Evolutionary conservation across 2,797 vertebrate species (phyloP), one percentile per base, ranked within the genome.

Genomic region (Passerculus sandwichensis): DNA sequence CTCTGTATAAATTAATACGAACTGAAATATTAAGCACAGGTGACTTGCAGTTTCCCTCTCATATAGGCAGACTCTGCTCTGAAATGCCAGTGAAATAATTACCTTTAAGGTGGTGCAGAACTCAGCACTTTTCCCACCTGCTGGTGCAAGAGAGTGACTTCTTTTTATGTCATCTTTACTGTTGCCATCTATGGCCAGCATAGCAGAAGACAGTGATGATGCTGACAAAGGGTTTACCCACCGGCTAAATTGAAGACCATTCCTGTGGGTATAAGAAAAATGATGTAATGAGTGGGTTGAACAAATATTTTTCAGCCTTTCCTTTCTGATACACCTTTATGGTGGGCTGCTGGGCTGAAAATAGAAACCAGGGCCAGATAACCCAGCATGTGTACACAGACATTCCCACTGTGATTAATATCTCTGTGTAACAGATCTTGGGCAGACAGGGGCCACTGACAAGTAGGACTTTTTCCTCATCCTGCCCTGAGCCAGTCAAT

Each of bases 21-120:
- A 70, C 48, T 65, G 61, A 88, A 59, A 81, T 93, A 91, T 92
- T 91, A 96, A 94, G 82, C 76, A 93, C 85, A 93, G 83, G 73
- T 89, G 87, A 95, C 89, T 91, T 92, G 62, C 44, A 84, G 18
- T 89, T 92, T 94, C 48, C 27, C 21, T 89, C 48, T 88, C 51
- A 42, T n/a, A 61, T 20, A 85, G 76, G 36, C 62, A 75, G 73
- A n/a, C 34, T 92, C 32, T 89, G 40, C 32, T 84, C 62, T 91
- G 70, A 91, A 93, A 91, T 66, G 26, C 22, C 62, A 70, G 20
- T 74, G 78, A 72, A 85, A 93, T 89, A 88, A 89, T 95, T 94
- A 92, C 82, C 17, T 83, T 72, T 70, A 75, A 3, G 18, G 15
- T 67, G 70, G 18, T 48, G 18, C 38, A 89, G 75, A 93, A 72